Evolutionary conservation across 1,140 invertebrate species (phyloP).

Genomic region (Colletes latitarsis): DNA sequence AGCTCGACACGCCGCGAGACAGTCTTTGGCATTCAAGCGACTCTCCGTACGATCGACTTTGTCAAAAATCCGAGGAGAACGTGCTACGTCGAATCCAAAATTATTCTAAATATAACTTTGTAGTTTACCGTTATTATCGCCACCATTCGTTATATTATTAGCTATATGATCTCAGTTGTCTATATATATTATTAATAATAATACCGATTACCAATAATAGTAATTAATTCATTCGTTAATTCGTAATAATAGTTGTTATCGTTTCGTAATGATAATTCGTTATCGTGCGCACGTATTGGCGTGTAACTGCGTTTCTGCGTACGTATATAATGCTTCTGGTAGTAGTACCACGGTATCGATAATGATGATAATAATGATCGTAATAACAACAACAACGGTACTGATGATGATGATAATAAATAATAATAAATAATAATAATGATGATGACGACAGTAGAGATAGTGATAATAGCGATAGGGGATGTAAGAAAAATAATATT

Average conservation of each 20-base stretch:
- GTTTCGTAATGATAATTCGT: constrained; percentile 69
- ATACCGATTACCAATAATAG: constrained; percentile 29
- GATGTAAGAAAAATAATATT: not conserved
- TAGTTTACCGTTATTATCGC: constrained; percentile 60
- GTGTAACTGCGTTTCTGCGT: not conserved
- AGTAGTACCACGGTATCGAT: not conserved
- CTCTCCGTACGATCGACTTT: constrained; percentile 32
- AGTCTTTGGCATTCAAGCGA: constrained; percentile 62
- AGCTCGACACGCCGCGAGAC: constrained; percentile 37
- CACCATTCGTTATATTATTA: constrained; percentile 14
- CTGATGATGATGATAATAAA: not conserved
- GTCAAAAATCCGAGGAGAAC: constrained; percentile 37
- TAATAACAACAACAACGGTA: not conserved
- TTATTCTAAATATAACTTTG: constrained; percentile 70
- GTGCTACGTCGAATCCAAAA: constrained; percentile 58
- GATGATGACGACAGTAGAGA: not conserved
- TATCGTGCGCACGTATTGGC: constrained; percentile 51
- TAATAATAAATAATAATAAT: not conserved
- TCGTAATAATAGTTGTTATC: constrained; percentile 70
- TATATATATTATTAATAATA: constrained; percentile 52
- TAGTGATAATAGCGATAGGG: not conserved
- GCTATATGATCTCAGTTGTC: constrained; percentile 50
- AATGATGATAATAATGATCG: constrained; percentile 3
- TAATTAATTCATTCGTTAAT: constrained; percentile 50
- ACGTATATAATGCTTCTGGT: not conserved